Conservation (phyloP, 2,113 vertebrate species). For the Leucosticte australis region DNA sequence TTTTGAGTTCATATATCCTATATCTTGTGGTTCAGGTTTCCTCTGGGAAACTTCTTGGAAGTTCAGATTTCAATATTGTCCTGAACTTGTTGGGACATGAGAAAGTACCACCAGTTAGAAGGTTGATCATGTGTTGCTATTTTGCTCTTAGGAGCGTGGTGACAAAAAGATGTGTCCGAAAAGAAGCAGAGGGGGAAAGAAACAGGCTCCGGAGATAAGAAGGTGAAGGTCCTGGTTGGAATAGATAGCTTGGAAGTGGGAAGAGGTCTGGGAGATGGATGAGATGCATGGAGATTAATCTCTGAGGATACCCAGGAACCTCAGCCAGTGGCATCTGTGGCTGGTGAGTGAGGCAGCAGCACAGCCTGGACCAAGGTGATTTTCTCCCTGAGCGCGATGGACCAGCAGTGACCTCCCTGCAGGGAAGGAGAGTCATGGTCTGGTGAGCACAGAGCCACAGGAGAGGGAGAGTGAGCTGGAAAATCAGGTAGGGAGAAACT, state of each 20-base stretch:
- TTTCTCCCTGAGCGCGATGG: not conserved
- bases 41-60: not conserved
- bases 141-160: not conserved
- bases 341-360: not conserved
- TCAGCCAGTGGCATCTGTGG: fast-evolving
- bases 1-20: not conserved
- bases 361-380: not conserved
- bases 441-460: not conserved
- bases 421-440: not conserved
- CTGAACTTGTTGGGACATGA: not conserved
- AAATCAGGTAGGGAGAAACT: not conserved
- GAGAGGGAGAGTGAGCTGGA: too few relatives aligned
- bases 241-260: not conserved
- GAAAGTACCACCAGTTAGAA: not conserved
- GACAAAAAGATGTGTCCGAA: not conserved
- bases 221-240: not conserved
- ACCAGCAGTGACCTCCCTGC: not conserved
- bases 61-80: not conserved
- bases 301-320: not conserved
- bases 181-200: not conserved
- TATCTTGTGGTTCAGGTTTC: not conserved
- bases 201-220: not conserved
- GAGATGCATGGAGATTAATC: not conserved
- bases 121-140: fast-evolving
- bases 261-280: not conserved